Conservation (phyloP, 2,113 vertebrate species). For the Sula dactylatra region DNA sequence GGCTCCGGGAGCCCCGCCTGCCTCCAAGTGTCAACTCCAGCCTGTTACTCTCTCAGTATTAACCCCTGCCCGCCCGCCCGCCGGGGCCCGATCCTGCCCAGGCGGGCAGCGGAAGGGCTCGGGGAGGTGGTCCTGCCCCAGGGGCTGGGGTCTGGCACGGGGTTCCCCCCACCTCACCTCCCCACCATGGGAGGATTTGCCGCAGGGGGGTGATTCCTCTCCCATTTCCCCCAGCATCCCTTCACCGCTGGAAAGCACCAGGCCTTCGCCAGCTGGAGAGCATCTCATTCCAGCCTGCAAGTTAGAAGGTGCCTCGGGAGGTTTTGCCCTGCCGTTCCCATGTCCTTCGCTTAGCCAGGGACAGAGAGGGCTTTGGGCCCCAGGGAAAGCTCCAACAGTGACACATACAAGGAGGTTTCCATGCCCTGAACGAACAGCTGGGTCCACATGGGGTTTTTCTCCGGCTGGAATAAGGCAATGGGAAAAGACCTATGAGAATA, state of each 20-base stretch:
- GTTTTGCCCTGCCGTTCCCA: neutral
- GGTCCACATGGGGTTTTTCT: conserved; percentile 4
- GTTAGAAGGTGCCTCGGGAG: neutral
- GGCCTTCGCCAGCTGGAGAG: neutral
- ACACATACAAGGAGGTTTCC: neutral
- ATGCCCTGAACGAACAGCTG: conserved; percentile 7
- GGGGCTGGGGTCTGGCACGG: neutral
- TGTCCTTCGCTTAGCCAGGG: neutral
- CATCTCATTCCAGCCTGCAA: neutral
- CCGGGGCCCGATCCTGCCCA: neutral
- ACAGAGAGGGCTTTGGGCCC: neutral
- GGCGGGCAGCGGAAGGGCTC: neutral
- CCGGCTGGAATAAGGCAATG: neutral
- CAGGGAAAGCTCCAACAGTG: neutral
- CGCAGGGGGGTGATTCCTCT: neutral
- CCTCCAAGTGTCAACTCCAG: conserved; percentile 69
- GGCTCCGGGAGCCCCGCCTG: conserved; percentile 73
- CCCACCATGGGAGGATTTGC: neutral
- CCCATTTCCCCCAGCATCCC: neutral
- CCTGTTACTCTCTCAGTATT: conserved; percentile 15
- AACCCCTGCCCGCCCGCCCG: conserved; percentile 26
- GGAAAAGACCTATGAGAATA: conserved; percentile 20
- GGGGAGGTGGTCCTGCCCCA: neutral
- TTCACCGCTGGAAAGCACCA: neutral
- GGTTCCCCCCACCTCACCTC: neutral